Evolutionary conservation across 2,797 vertebrate genomes (phyloP).

Genomic region (Limnodromus scolopaceus): DNA sequence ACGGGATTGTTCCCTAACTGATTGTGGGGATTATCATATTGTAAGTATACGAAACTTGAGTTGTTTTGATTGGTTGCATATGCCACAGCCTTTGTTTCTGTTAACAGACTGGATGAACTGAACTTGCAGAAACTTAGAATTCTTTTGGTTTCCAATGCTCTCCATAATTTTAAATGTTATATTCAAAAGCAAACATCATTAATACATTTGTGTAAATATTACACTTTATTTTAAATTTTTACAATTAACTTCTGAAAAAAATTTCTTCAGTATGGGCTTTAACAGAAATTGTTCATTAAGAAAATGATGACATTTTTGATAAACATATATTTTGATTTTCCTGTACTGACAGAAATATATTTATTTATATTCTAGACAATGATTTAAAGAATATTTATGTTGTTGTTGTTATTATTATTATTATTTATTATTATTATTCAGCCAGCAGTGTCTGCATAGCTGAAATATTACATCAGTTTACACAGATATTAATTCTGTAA

Average conservation of each 20-base stretch:
- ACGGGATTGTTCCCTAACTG: not conserved
- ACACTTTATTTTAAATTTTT: not conserved
- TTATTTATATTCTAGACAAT: not conserved
- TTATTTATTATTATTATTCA: not conserved
- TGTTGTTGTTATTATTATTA: not conserved
- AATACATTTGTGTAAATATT: not conserved
- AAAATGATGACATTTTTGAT: not conserved
- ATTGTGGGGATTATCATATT: conserved; percentile 5
- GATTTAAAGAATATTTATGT: not conserved
- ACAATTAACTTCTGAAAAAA: not conserved
- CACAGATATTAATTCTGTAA: not conserved
- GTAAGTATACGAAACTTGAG: not conserved
- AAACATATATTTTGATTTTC: not conserved
- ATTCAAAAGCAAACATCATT: not conserved
- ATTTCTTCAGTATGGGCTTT: not conserved
- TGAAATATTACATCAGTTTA: not conserved
- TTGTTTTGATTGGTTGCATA: conserved; percentile 13
- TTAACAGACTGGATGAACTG: not conserved
- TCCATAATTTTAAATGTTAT: not conserved
- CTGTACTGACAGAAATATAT: not conserved
- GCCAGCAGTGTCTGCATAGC: not conserved
- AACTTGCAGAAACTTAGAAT: not conserved
- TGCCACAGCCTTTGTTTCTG: not conserved
- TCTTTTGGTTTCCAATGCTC: not conserved
- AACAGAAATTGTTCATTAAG: not conserved